phyloP scores from a whole-genome alignment of 2,888 invertebrate genomes.

The Apodemia duryi region DNA sequence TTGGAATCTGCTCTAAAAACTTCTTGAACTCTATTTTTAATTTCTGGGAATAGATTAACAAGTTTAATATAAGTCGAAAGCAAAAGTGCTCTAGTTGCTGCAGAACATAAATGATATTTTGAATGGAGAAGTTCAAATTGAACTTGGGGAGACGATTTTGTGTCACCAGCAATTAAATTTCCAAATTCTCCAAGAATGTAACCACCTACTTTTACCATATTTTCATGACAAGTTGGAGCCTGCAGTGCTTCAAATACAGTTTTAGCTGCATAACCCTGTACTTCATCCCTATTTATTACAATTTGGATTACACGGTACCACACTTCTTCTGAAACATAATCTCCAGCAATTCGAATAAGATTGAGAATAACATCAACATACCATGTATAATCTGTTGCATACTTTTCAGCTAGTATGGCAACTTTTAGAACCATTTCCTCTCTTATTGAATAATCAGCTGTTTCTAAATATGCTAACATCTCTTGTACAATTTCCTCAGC shows the following conservation, averaged over 20 bases:
- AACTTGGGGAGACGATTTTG: conserved; percentile 96
- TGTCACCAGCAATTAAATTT: conserved; percentile 99
- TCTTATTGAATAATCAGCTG: conserved; percentile 99
- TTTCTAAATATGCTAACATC: conserved; percentile 99
- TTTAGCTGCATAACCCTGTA: conserved; percentile 99
- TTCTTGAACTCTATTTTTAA: conserved; percentile 96
- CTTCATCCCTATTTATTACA: conserved; percentile 99
- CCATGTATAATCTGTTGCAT: conserved; percentile 99
- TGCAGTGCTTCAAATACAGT: conserved; percentile 99
- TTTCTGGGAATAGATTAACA: conserved; percentile 99
- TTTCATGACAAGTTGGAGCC: conserved; percentile 99
- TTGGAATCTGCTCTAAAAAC: conserved; percentile 97
- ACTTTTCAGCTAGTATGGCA: conserved; percentile 99
- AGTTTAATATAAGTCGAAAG: conserved; percentile 99
- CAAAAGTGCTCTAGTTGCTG: conserved; percentile 96
- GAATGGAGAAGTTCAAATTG: conserved; percentile 99
- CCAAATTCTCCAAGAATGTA: conserved; percentile 99
- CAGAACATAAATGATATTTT: conserved; percentile 98
- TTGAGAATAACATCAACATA: conserved; percentile 98
- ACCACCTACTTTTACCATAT: conserved; percentile 99
- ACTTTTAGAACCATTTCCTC: conserved; percentile 99
- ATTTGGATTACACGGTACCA: conserved; percentile 99
- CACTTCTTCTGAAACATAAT: conserved; percentile 99
- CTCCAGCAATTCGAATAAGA: conserved; percentile 99
- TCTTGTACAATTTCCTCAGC: conserved; percentile 99